These are phyloP conservation scores for Calliphora vicina DNA, from an alignment of 1,140 invertebrate genomes.

Conservation along the genomic window DNA sequence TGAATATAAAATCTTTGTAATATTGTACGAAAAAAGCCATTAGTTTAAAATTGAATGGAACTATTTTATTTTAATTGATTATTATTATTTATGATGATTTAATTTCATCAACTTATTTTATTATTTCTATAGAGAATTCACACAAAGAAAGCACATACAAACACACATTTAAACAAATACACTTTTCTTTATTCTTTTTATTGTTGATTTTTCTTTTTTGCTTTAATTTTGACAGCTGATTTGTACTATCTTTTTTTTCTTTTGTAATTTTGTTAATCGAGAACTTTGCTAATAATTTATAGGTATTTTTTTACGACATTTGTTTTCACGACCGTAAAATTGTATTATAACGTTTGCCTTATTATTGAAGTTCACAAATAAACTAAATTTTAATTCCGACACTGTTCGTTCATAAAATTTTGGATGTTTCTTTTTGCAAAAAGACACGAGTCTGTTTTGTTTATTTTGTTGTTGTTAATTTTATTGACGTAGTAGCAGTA, in stretches of 20 bases:
- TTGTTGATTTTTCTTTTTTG: background rate
- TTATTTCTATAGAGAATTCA: background rate
- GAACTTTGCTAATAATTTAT: background rate
- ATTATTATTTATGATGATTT: background rate
- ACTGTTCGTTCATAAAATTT: background rate
- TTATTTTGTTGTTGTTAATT: background rate
- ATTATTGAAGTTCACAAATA: background rate
- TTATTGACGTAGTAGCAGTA: background rate
- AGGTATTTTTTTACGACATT: background rate
- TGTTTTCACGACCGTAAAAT: background rate
- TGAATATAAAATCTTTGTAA: constrained; percentile 58
- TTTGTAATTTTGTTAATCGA: background rate
- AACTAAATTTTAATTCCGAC: background rate
- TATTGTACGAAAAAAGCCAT: constrained; percentile 56
- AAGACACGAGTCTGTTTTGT: background rate
- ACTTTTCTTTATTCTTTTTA: background rate
- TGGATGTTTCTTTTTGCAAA: background rate
- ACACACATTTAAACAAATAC: background rate
- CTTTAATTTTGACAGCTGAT: background rate
- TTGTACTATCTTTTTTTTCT: background rate
- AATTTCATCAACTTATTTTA: constrained; percentile 23
- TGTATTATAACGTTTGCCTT: background rate
- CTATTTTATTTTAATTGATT: background rate
- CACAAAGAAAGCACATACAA: background rate
- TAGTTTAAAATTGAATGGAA: constrained; percentile 29